Evolutionary conservation across 92 coral and sea anemone genomes (phyloP), one percentile per base, ranked within the genome.

Genomic region (Bergia sp.): DNA sequence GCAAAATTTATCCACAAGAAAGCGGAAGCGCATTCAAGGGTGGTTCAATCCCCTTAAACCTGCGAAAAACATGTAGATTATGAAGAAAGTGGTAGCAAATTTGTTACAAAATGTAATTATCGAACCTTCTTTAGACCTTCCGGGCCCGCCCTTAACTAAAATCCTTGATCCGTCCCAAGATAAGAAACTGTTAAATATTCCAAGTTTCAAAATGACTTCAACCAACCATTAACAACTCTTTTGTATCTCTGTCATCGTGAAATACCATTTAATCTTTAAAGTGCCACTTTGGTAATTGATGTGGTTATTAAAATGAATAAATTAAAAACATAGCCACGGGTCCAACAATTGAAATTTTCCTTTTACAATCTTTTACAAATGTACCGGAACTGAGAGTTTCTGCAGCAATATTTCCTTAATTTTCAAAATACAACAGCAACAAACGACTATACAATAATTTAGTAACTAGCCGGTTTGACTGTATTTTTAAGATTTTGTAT

Each of bases 221-320:
- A 20, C 69, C 20, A 13, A 7, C 23, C 69, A 61, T 16, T 4
- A 61, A 61, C 69, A 16, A 61, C 29, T 61, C 69, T 61, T 61
- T 61, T 61, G 69, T 61, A 61, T 61, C 20, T 21, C 69, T 61
- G 69, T 61, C 69, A 61, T 61, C 6, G 69, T 79, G 82, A 79
- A 79, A 79, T 79, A 45, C 82, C 82, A 20, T 79, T 79, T 79
- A 79, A 79, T 79, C 82, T 79, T 79, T 21, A 45, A 79, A 49
- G 37, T n/a, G 82, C 40, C 82, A 79, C 82, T 58, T 79, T 49
- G 2, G 15, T 79, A 79, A 79, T 49, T 79, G 82, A 79, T 23
- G 82, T 45, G 42, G 82, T 79, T 77, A 77, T 77, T 79, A 79
- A 79, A 47, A 79, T 79, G 82, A 79, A 79, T 79, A 45, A 47